These are phyloP conservation scores for Megalops cyprinoides DNA, from an alignment of 2,797 vertebrate species.

Conservation along the genomic window DNA sequence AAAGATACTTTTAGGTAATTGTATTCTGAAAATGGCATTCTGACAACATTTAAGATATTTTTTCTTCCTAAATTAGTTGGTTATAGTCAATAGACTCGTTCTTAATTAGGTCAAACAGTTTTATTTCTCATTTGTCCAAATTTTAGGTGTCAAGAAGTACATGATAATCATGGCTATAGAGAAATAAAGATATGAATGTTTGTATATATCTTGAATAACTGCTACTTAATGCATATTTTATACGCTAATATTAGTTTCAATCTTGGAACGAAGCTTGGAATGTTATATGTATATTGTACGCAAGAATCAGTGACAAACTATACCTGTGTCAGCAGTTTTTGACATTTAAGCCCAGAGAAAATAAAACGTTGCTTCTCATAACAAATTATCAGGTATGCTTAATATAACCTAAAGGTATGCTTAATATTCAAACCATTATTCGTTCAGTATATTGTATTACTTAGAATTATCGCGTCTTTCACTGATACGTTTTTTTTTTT, in stretches of 20 bases:
- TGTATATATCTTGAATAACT: neutral
- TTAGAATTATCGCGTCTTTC: neutral
- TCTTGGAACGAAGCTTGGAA: too few relatives aligned
- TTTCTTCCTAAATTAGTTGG: neutral
- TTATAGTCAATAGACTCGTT: neutral
- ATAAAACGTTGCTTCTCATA: too few relatives aligned
- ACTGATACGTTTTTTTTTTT: neutral
- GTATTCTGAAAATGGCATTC: neutral
- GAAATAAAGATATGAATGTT: neutral
- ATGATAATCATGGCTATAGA: neutral
- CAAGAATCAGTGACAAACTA: neutral
- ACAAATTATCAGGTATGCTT: neutral
- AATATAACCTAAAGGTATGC: too few relatives aligned
- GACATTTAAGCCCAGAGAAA: neutral
- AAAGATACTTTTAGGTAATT: neutral
- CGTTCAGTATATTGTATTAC: neutral
- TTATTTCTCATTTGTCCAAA: neutral
- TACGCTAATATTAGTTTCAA: constrained; percentile 2
- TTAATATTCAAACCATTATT: neutral
- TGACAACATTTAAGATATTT: neutral
- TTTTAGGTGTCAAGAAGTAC: neutral
- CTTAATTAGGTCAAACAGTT: neutral
- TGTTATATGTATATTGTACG: neutral
- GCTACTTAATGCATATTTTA: neutral
- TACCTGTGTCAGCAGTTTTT: neutral